Percentiles rank a stretch among this genome's conserved stretches.
Evolutionary conservation across 2,797 vertebrate species (phyloP).

Genomic region (Acipenser oxyrinchus): DNA sequence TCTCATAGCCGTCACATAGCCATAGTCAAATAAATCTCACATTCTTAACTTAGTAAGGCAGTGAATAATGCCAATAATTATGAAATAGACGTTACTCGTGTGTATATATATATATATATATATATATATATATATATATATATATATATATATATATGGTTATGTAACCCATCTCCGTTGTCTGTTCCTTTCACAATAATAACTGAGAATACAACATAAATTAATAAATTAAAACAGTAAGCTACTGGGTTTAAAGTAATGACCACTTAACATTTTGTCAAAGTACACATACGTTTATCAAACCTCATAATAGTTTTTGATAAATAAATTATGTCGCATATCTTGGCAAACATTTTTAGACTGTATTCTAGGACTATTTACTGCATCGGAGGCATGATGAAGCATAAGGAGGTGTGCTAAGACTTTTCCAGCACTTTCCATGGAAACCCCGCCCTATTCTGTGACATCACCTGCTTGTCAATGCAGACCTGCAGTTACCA

Average conservation of each 20-base stretch:
- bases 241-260: constrained; percentile 30
- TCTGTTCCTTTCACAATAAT: not conserved
- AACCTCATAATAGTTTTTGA: not conserved
- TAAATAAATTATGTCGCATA: not conserved
- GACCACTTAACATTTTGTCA: not conserved
- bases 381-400: constrained; percentile 39
- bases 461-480: constrained; percentile 55
- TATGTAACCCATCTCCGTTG: too few species aligned
- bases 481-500: not conserved
- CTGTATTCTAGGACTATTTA: constrained; percentile 13
- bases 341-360: not conserved
- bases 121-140: too few species aligned
- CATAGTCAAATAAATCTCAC: too few species aligned
- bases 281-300: not conserved
- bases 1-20: too few species aligned
- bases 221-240: not conserved
- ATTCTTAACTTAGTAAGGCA: too few species aligned
- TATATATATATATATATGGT: too few species aligned
- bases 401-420: constrained; percentile 34
- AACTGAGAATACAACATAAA: not conserved
- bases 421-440: constrained; percentile 70
- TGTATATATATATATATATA: too few species aligned
- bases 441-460: constrained; percentile 50
- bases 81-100: too few species aligned
- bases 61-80: too few species aligned